Evolutionary conservation across 2,797 vertebrate species (phyloP), one percentile per base, ranked within the genome.

Genomic region (Gadopsis bispinosus): DNA sequence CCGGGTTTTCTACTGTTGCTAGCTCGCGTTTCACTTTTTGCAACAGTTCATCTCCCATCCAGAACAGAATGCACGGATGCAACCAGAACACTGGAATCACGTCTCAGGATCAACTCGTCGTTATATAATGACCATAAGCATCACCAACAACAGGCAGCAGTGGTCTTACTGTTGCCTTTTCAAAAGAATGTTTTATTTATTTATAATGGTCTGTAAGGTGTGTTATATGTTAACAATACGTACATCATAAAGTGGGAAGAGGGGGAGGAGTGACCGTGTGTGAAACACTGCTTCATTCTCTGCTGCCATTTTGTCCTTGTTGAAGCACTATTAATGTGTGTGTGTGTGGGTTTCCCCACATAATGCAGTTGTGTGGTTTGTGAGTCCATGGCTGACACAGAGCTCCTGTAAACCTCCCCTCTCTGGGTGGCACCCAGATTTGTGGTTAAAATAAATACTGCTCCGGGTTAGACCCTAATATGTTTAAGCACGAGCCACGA

Each of bases 291-390:
- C 71, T 79, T 73, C 59, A 76, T 63, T 80, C 64, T 80, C 50
- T 56, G 48, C 55, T 76, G 79, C 81, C 62, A 69, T 81, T 83
- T 83, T 80, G 62, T 70, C 55, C 68, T 70, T 69, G 62, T 65
- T 26, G 67, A 76, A 55, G 74, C 31, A 67, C 20, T 60, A 75
- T 50, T 58, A 53, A 53, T 29, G 43, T 61, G 11, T n/a, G 26
- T 10, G n/a, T 43, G 14, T 8, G 20, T 20, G 29, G 35, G 10
- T 53, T 51, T 70, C 53, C 45, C 61, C 47, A 33, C 53, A 59
- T 48, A 51, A 69, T 53, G 66, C 54, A 54, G 26, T 73, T 59
- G 37, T 63, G 37, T 47, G 59, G 66, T 50, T 61, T 64, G 65
- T 62, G 11, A 65, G 31, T 63, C 19, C 26, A 39, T 16, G 7